Evolutionary conservation across 2,888 invertebrate species (phyloP).

Genomic region (Chalcosyrphus nemorum): DNA sequence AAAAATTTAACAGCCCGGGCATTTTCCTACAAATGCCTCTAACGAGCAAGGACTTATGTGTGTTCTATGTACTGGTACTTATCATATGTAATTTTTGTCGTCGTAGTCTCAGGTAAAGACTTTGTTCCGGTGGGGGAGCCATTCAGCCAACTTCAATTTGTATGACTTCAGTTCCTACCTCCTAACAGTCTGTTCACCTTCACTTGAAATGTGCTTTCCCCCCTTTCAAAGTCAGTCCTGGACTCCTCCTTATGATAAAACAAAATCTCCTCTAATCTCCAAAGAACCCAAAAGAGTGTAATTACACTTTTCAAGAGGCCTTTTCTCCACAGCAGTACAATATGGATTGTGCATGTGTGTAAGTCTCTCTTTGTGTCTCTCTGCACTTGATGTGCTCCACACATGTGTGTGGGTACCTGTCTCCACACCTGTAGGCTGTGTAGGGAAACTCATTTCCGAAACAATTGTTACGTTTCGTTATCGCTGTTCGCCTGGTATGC

Average conservation of each 20-base stretch:
- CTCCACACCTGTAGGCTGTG: no score
- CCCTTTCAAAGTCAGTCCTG: slow-evolving; percentile 1
- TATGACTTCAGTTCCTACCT: neutral
- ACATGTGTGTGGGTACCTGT: neutral
- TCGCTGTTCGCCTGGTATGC: slow-evolving; percentile 40
- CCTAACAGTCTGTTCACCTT: neutral
- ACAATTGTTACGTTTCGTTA: slow-evolving; percentile 2
- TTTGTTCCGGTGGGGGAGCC: neutral
- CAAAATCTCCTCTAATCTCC: slow-evolving; percentile 10
- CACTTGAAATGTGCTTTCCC: slow-evolving; percentile 34
- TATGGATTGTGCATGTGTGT: neutral
- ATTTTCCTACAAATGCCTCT: neutral
- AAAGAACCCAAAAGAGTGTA: slow-evolving; percentile 15
- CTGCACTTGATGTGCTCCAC: neutral
- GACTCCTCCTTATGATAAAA: neutral
- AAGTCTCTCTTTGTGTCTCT: neutral
- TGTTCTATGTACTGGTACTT: no score
- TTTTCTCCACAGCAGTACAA: neutral
- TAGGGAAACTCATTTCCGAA: neutral
- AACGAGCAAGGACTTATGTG: neutral
- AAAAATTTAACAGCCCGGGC: neutral
- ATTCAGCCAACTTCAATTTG: neutral
- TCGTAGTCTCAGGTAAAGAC: neutral
- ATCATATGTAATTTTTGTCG: neutral
- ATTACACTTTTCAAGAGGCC: slow-evolving; percentile 18